Evolutionary conservation across 1,140 invertebrate genomes (phyloP).

Genomic region (Idris sp.): DNA sequence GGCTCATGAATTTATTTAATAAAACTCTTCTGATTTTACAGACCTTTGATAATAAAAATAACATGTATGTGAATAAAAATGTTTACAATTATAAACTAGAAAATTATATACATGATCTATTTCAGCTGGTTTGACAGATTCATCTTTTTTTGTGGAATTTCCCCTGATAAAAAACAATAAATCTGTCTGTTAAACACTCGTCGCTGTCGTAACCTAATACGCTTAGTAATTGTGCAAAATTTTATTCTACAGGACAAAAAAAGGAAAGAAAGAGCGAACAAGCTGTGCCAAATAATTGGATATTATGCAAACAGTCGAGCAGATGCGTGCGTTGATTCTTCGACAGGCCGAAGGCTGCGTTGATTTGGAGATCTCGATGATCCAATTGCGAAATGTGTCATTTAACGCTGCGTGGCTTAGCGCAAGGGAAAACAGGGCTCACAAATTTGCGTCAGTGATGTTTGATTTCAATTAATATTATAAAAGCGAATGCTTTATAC

Average conservation of each 20-base stretch:
- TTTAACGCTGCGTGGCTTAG: constrained; percentile 55
- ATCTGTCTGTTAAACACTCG: constrained; percentile 36
- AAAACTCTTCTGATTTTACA: too few relatives aligned
- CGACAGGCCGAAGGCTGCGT: constrained; percentile 14
- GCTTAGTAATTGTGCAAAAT: constrained; percentile 52
- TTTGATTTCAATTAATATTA: constrained; percentile 70
- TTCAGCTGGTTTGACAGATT: constrained; percentile 20
- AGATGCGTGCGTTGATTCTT: constrained; percentile 55
- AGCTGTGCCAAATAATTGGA: constrained; percentile 63
- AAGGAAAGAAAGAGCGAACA: too few relatives aligned
- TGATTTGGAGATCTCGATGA: too few relatives aligned
- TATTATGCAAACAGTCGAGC: constrained; percentile 67
- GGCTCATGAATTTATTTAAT: too few relatives aligned
- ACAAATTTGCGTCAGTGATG: constrained; percentile 56
- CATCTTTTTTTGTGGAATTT: constrained; percentile 37
- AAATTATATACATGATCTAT: not conserved
- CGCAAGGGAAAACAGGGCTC: constrained; percentile 31
- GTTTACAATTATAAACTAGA: too few relatives aligned
- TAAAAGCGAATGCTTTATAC: constrained; percentile 63
- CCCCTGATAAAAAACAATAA: constrained; percentile 29
- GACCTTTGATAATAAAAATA: too few relatives aligned
- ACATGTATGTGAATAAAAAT: too few relatives aligned
- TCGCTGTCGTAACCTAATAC: constrained; percentile 43
- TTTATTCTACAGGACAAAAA: constrained; percentile 30
- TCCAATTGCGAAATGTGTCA: constrained; percentile 44